Conservation (phyloP, 2,113 vertebrate genomes). For the Eurypyga helias region DNA sequence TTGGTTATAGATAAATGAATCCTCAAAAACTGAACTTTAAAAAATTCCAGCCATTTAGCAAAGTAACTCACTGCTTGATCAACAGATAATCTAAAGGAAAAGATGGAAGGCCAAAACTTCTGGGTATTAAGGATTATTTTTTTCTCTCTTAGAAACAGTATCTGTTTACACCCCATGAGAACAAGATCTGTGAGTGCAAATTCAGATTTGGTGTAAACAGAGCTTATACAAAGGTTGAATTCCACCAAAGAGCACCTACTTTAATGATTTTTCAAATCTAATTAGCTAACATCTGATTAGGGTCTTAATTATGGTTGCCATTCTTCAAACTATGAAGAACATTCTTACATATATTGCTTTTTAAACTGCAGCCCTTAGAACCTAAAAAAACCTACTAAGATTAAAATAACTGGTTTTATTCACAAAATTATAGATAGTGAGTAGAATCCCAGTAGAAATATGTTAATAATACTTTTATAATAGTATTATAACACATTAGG, state of each 20-base stretch:
- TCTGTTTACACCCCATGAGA: background rate
- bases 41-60: background rate
- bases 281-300: background rate
- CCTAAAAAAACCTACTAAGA: background rate
- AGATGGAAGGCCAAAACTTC: background rate
- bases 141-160: background rate
- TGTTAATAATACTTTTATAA: background rate
- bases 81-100: background rate
- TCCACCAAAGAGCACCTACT: background rate
- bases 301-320: background rate
- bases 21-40: background rate
- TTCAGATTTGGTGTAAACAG: background rate
- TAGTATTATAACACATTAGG: background rate
- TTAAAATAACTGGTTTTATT: background rate
- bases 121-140: background rate
- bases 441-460: background rate
- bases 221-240: background rate
- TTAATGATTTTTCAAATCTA: background rate
- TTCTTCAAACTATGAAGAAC: background rate
- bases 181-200: background rate
- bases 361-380: background rate
- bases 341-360: background rate
- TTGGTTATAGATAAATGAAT: background rate
- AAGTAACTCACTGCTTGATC: background rate
- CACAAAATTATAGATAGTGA: background rate